Evolutionary conservation across 2,797 vertebrate species (phyloP).

Genomic region (Psittacula echo): DNA sequence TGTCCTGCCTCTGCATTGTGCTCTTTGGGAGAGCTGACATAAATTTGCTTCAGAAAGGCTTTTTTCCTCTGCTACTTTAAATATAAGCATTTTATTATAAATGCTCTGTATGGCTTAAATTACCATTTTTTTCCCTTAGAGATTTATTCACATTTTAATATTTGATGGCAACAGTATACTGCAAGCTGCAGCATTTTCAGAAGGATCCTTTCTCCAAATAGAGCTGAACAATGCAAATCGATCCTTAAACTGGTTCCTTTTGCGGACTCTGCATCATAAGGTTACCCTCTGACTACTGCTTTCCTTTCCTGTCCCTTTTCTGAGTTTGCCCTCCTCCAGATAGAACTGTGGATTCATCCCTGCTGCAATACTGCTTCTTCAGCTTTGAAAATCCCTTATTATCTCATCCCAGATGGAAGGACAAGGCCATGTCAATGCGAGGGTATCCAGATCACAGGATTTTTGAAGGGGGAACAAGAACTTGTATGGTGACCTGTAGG

Average conservation of each 20-base stretch:
- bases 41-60: background rate
- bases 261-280: background rate
- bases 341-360: background rate
- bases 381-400: background rate
- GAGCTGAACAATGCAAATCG: background rate
- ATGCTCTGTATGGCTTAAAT: background rate
- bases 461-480: background rate
- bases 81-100: fast-evolving
- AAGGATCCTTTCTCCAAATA: background rate
- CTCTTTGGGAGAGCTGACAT: background rate
- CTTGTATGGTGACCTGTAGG: background rate
- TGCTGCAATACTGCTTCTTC: background rate
- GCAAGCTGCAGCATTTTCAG: background rate
- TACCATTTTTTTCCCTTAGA: background rate
- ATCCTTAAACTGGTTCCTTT: background rate
- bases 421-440: background rate
- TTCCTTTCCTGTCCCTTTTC: background rate
- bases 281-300: background rate
- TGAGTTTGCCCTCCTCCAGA: background rate
- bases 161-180: background rate
- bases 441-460: background rate
- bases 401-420: background rate
- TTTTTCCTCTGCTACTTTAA: background rate
- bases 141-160: background rate
- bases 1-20: background rate